Base-by-base conservation (phyloP, 2,888 invertebrate species). In the Diarsia rubi region DNA sequence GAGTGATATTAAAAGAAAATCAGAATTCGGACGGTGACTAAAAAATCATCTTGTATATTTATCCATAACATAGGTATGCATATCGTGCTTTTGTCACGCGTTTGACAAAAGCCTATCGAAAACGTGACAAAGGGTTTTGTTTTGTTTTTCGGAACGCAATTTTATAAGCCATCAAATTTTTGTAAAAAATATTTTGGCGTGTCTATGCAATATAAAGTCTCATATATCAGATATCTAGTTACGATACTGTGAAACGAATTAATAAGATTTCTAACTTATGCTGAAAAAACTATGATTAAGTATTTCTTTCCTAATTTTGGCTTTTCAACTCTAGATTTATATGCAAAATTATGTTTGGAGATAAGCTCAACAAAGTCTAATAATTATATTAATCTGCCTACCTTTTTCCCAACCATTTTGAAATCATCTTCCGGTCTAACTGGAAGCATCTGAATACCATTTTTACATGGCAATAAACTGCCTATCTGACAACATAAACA, bases 51-150 rank as follows among this genome's bases (percentile, higher is more conserved):
- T n/a, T n/a, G n/a, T n/a, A n/a, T 37, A 14, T 42, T 67, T 12
- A 52, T 24, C 6, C 60, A 42, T 21, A 42, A 63, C 4, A 69
- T 21, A 37, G 14, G 19, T 24, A 54, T 9, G 5, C 27, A n/a
- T 24, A 69, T 57, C 16, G 4, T 27, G 24, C 45, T 42, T 21
- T 59, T 49, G 47, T 60, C 14, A 14, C n/a, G 24, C n/a, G 27
- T n/a, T 59, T 27, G 21, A 42, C 37, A 71, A 42, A 27, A 49
- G 2, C 27, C 59, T 27, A 47, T 70, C 71, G 8, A 49, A 47
- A 59, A 59, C 37, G 8, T 47, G 12, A 71, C 72, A 72, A 49
- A 47, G 60, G 27, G n/a, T 72, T 60, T 60, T 49, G 47, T 73
- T 60, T 60, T n/a, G 27, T 42, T 72, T 71, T 42, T 2, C 42